Evolutionary conservation across 2,113 vertebrate species (phyloP).

Genomic region (Todiramphus saurophagus): DNA sequence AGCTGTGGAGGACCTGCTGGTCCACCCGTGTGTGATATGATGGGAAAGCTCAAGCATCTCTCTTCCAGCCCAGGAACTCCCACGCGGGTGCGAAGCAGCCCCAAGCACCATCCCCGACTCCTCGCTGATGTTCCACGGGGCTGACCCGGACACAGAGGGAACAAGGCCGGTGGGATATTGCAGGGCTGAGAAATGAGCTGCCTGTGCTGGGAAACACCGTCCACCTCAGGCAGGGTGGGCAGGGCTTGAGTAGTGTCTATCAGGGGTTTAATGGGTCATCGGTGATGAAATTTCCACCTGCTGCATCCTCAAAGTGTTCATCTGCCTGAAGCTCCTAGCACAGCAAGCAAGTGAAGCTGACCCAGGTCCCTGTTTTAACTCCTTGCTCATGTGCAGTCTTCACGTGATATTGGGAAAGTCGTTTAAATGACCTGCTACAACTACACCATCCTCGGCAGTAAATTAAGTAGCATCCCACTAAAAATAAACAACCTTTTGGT

Average conservation of each 20-base stretch:
- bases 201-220: background rate
- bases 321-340: background rate
- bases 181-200: background rate
- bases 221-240: background rate
- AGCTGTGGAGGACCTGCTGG: accelerated
- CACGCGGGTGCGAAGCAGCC: accelerated
- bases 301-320: background rate
- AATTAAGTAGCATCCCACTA: background rate
- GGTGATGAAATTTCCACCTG: background rate
- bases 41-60: accelerated
- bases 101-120: accelerated
- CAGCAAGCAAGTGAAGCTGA: background rate
- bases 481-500: background rate
- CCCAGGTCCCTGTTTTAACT: background rate
- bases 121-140: accelerated
- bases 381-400: background rate
- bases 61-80: background rate
- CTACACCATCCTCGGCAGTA: no score
- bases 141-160: background rate
- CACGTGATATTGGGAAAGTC: accelerated
- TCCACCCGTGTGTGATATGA: accelerated
- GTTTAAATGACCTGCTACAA: background rate
- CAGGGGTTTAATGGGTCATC: background rate
- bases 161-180: accelerated
- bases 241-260: background rate